Evolutionary conservation across 2,888 invertebrate genomes (phyloP).

Genomic region (Melinaea marsaeus): DNA sequence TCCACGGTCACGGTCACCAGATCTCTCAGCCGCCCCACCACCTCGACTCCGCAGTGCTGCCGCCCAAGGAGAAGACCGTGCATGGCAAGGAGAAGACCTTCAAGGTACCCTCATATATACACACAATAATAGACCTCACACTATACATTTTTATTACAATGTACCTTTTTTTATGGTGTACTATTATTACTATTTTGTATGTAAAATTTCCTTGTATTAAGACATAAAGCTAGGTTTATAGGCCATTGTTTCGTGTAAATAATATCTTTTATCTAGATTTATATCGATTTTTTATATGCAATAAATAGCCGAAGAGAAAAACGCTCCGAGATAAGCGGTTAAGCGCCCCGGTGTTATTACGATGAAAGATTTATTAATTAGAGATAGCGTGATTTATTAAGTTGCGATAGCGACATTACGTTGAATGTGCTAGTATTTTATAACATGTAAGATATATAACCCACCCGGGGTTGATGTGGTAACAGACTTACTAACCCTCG

Average conservation of each 20-base stretch:
- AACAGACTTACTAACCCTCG: no score
- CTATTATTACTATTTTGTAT: not conserved
- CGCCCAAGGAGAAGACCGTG: constrained; percentile 71
- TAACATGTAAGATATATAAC: no score
- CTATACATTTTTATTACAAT: not conserved
- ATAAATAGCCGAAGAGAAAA: not conserved
- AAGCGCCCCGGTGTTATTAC: not conserved
- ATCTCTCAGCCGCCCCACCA: constrained; percentile 66
- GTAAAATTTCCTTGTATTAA: not conserved
- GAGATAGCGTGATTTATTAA: no score
- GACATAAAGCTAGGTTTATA: constrained; percentile 1
- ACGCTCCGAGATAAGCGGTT: no score
- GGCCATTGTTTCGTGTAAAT: not conserved
- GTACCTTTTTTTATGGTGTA: not conserved
- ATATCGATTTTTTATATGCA: not conserved
- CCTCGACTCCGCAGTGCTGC: constrained; percentile 57
- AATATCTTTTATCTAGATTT: not conserved
- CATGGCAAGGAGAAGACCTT: constrained; percentile 76
- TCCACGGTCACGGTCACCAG: constrained; percentile 68
- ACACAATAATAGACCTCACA: no score
- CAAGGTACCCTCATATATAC: constrained; percentile 48
- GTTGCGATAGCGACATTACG: no score
- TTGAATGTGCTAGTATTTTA: no score
- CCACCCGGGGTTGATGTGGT: no score
- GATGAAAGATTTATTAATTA: not conserved